phyloP scores from a whole-genome alignment of 1,140 invertebrate species.

The Anastrepha ludens region DNA sequence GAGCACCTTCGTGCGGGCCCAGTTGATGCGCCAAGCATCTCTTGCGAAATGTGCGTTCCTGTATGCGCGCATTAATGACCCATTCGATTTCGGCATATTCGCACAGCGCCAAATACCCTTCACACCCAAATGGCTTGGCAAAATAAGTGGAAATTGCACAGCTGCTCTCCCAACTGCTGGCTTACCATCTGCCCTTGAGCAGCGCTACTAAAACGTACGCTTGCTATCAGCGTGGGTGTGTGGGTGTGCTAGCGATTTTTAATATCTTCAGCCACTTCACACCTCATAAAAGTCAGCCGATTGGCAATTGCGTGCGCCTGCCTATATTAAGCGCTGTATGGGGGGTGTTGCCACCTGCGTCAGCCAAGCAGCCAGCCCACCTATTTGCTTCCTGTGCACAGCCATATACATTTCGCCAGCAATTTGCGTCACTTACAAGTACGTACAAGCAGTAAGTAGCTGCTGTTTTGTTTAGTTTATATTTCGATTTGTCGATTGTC shows the following conservation, averaged over 20 bases:
- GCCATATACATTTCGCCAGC: not conserved
- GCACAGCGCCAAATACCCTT: not conserved
- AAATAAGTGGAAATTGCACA: not conserved
- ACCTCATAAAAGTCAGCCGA: conserved; percentile 46
- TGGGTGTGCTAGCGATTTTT: conserved; percentile 16
- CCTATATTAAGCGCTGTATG: not conserved
- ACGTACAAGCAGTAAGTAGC: not conserved
- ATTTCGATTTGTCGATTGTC: conserved; percentile 16
- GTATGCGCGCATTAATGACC: not conserved
- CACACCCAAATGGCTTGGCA: not conserved
- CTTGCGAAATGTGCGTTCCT: not conserved
- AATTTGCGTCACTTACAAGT: conserved; percentile 23
- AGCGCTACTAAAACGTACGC: not conserved
- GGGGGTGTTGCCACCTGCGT: not conserved
- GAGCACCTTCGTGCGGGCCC: not conserved
- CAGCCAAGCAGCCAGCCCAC: not conserved
- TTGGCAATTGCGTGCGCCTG: conserved; percentile 34
- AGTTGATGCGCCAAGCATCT: not conserved
- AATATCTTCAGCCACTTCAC: conserved; percentile 40
- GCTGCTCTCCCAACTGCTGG: not conserved
- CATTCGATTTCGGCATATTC: not conserved
- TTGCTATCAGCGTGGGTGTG: not conserved
- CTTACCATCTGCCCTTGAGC: conserved; percentile 41
- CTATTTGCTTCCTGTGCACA: conserved; percentile 12
- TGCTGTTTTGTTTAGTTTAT: conserved; percentile 21